These are phyloP conservation scores for Oscheius myriophilus DNA, from an alignment of 2,888 invertebrate genomes.

Conservation along the genomic window DNA sequence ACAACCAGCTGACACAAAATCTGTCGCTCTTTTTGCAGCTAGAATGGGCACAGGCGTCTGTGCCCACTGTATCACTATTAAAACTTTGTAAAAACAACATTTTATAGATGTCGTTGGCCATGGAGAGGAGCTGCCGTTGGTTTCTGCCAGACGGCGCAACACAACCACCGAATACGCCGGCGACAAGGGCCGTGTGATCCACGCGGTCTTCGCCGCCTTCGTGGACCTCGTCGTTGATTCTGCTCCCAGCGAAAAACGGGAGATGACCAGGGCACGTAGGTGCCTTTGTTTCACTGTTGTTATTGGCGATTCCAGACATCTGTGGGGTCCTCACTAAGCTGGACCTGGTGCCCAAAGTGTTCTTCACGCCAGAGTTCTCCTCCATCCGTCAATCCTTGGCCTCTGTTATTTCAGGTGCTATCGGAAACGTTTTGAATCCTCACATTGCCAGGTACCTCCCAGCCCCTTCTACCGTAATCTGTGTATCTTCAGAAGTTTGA, in stretches of 20 bases:
- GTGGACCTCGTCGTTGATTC: slow-evolving; percentile 7
- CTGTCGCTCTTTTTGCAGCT: too few species aligned
- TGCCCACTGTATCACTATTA: too few species aligned
- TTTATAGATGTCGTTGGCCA: too few species aligned
- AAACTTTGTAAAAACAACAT: too few species aligned
- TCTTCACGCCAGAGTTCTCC: slow-evolving; percentile 3
- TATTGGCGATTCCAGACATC: background rate
- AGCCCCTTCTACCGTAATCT: too few species aligned
- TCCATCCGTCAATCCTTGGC: slow-evolving; percentile 3
- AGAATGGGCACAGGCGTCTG: too few species aligned
- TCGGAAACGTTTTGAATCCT: background rate
- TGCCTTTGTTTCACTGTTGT: background rate
- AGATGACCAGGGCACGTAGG: background rate
- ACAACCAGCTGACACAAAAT: too few species aligned
- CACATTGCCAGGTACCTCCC: too few species aligned
- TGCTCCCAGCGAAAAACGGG: background rate
- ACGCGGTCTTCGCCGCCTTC: slow-evolving; percentile 9
- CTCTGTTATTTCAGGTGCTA: background rate
- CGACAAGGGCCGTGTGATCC: background rate
- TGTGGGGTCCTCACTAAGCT: background rate
- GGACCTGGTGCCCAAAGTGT: background rate
- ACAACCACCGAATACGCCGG: background rate
- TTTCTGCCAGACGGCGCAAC: too few species aligned
- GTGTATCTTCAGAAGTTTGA: too few species aligned
- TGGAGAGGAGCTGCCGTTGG: too few species aligned